Evolutionary conservation across 2,797 vertebrate species (phyloP).

Genomic region (Artibeus lituratus): DNA sequence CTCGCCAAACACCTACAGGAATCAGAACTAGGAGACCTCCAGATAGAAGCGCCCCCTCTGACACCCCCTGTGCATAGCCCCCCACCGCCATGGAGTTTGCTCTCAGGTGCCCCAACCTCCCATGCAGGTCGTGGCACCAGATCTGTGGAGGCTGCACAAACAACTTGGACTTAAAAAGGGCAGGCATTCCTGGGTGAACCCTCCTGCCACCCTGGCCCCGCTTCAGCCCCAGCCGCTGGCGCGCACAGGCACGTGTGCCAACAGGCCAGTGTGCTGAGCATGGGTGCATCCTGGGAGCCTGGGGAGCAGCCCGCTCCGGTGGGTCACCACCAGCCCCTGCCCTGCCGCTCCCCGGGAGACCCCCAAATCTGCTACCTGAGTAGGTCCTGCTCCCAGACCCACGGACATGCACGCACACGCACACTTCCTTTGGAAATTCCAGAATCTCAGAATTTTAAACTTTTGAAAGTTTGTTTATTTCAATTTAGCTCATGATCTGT

Average conservation of each 20-base stretch:
- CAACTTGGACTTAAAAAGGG: slow-evolving; percentile 43
- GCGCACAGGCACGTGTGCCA: slow-evolving; percentile 1
- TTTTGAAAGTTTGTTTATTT: background rate
- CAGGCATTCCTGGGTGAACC: slow-evolving; percentile 45
- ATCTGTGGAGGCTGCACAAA: slow-evolving; percentile 10
- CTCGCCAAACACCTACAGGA: background rate
- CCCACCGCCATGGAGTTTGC: background rate
- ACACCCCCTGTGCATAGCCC: too few species aligned
- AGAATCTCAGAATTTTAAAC: background rate
- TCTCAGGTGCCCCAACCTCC: background rate
- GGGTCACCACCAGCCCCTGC: background rate
- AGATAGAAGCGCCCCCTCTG: background rate
- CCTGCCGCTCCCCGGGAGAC: fast-evolving
- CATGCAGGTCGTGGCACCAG: background rate
- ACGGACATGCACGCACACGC: too few species aligned
- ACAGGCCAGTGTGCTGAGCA: slow-evolving; percentile 38
- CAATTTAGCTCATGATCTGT: background rate
- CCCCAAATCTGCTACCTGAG: background rate
- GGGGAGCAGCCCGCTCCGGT: background rate
- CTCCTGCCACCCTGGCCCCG: background rate
- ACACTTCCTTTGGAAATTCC: background rate
- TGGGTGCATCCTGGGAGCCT: slow-evolving; percentile 46
- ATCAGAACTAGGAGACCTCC: background rate
- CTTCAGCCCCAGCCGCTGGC: background rate
- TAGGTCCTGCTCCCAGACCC: background rate